Evolutionary conservation across 2,797 vertebrate species (phyloP).

Genomic region (Lithobates sylvaticus): DNA sequence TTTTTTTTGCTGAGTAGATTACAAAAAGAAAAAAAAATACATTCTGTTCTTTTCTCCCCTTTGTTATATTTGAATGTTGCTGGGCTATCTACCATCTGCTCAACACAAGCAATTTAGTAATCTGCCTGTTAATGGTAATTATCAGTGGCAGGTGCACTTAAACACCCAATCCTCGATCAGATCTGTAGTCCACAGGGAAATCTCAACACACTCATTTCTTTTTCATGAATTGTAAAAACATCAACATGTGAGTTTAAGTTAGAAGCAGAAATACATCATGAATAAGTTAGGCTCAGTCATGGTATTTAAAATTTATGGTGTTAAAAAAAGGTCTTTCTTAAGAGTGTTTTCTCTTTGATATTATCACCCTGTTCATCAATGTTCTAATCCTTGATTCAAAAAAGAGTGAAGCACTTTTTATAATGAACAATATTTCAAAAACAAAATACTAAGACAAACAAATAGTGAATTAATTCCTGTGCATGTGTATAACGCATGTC

Average conservation of each 20-base stretch:
- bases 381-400: too few relatives aligned
- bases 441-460: too few relatives aligned
- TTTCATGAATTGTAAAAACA: conserved; percentile 32
- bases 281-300: background rate
- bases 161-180: background rate
- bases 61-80: background rate
- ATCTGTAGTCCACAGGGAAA: conserved; percentile 3
- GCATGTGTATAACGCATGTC: too few relatives aligned
- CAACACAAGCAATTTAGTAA: background rate
- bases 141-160: conserved; percentile 22
- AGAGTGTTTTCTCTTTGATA: too few relatives aligned
- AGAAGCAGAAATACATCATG: conserved; percentile 21
- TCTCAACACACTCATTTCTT: conserved; percentile 21
- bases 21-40: background rate
- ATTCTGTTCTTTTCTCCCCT: background rate
- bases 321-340: too few relatives aligned
- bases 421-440: too few relatives aligned
- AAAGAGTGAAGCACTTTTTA: too few relatives aligned
- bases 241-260: background rate
- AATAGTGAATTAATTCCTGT: too few relatives aligned
- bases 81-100: background rate
- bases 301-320: background rate
- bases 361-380: too few relatives aligned
- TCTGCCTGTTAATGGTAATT: background rate
- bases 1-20: background rate